Percentiles rank a stretch among this genome's conserved stretches.
Evolutionary conservation across 2,888 invertebrate genomes (phyloP).

Genomic region (Epinotia brunnichana): DNA sequence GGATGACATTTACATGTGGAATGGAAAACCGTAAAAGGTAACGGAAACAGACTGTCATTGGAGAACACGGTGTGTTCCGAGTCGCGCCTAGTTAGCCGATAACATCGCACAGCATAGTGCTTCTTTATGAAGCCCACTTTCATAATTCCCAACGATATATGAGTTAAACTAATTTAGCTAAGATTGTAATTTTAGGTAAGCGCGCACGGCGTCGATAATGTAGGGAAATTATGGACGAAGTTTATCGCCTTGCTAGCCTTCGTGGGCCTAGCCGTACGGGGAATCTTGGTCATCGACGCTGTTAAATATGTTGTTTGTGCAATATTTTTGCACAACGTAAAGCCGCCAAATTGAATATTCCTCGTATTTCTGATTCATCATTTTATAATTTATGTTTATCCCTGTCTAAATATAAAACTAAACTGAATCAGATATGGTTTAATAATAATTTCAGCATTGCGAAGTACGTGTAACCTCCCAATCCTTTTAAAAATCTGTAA

Average conservation of each 20-base stretch:
- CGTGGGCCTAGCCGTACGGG: constrained; percentile 60
- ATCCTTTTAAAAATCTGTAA: too few species aligned
- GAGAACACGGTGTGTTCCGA: constrained; percentile 60
- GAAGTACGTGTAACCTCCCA: too few species aligned
- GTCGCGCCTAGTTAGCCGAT: constrained; percentile 73
- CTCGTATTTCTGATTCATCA: constrained; percentile 13
- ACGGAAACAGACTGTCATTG: constrained; percentile 56
- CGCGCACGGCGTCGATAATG: constrained; percentile 52
- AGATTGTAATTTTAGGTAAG: constrained; percentile 57
- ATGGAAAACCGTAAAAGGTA: constrained; percentile 52
- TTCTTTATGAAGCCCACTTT: constrained; percentile 76
- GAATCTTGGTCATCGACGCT: constrained; percentile 49
- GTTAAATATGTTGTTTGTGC: constrained; percentile 44
- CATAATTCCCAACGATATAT: constrained; percentile 62
- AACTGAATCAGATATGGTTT: too few species aligned
- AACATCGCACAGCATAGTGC: constrained; percentile 58
- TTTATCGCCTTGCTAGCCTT: constrained; percentile 65
- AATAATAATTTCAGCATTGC: too few species aligned
- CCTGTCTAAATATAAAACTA: too few species aligned
- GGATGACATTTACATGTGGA: constrained; percentile 53
- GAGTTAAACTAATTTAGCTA: constrained; percentile 69
- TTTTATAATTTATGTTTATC: not conserved
- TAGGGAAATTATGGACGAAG: constrained; percentile 55
- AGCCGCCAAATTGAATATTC: constrained; percentile 13
- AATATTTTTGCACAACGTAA: constrained; percentile 9